Conservation (phyloP, 2,113 vertebrate genomes). For the Lepidothrix coronata region DNA sequence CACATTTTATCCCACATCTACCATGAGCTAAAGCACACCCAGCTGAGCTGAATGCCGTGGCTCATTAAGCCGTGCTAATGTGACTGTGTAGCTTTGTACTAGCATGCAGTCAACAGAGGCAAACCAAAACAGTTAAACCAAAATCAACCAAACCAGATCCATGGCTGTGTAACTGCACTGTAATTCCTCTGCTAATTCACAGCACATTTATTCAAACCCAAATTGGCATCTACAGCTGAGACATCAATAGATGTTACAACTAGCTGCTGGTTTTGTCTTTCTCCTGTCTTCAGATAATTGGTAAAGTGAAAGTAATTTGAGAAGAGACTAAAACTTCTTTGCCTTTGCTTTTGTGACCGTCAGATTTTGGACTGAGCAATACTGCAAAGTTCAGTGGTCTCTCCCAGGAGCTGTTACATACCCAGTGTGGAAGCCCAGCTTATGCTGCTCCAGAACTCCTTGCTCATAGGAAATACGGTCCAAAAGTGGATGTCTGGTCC, state of each 20-base stretch:
- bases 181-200: background rate
- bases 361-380: constrained; percentile 89
- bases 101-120: background rate
- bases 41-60: background rate
- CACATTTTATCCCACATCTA: background rate
- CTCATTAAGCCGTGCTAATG: background rate
- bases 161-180: background rate
- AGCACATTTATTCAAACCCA: background rate
- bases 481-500: constrained; percentile 88
- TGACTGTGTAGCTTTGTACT: background rate
- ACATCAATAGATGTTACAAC: background rate
- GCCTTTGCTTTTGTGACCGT: constrained; percentile 11
- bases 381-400: constrained; percentile 77
- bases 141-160: background rate
- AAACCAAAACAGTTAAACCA: background rate
- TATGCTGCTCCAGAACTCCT: constrained; percentile 84
- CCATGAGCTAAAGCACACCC: background rate
- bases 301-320: background rate
- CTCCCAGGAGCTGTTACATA: constrained; percentile 81
- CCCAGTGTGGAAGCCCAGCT: constrained; percentile 83
- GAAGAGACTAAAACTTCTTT: background rate
- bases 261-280: background rate
- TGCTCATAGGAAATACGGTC: constrained; percentile 84
- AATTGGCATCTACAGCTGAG: background rate
- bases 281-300: background rate